Base-by-base conservation (phyloP, 2,888 invertebrate genomes). In the Noctua fimbriata region DNA sequence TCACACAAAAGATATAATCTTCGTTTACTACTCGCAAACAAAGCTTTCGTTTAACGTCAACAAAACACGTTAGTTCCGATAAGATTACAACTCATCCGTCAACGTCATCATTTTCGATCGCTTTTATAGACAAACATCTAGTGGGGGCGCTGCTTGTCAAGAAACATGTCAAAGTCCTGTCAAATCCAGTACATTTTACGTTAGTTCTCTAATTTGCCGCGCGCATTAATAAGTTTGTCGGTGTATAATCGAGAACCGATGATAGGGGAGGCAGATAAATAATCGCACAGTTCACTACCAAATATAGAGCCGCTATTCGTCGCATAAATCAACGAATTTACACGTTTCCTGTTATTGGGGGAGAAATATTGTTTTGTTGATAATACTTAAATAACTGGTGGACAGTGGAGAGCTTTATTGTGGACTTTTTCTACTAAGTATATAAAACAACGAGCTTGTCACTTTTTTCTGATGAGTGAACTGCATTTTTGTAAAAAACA, bases 241-340 rank as follows among this genome's bases (percentile, higher is more conserved):
- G 18, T 2, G 12, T 60, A 47, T 75, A 75, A 83, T 87, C 76
- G 76, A 78, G 74, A 76, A 83, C 73, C 69, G 49, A 55, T 89
- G 78, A 90, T 92, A 89, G 87, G 85, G 83, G 82, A 73, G 47
- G 49, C 72, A 80, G 87, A 89, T 91, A 92, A 92, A 93, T 93
- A 92, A 93, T 91, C 91, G 91, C 90, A 88, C 81, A 78, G 86
- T 87, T 86, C 86, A 88, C 81, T 83, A 80, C 87, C 85, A 87
- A 87, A 88, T 84, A 88, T 75, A 79, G 85, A 84, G 88, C 84
- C 79, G 83, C 91, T 90, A 90, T 91, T 92, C 92, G 89, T 91
- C 91, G 92, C 92, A 93, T 93, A 93, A 92, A 94, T 94, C 93
- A 92, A 84, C 73, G 90, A 88, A 92, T 92, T 92, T 92, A 91